Evolutionary conservation across 2,888 invertebrate species (phyloP).

Genomic region (Abrostola triplasia): DNA sequence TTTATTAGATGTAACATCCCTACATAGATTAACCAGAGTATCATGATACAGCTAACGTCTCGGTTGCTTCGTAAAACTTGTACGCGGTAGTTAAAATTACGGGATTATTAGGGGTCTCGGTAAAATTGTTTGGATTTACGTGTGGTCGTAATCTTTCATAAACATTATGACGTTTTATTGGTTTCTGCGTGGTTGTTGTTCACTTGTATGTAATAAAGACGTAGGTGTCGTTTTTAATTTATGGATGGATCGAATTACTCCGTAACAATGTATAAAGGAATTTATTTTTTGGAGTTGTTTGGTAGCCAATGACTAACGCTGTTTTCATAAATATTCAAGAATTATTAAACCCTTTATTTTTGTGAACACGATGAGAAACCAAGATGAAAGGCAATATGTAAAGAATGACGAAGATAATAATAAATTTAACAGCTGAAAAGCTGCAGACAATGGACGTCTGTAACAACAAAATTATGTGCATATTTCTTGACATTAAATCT

Average conservation of each 20-base stretch:
- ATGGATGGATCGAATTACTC: constrained; percentile 44
- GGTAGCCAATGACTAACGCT: constrained; percentile 17
- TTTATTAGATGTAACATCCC: constrained; percentile 67
- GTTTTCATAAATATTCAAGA: constrained; percentile 7
- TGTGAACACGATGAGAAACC: constrained; percentile 7
- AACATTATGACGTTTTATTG: constrained; percentile 51
- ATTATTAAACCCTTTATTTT: constrained; percentile 11
- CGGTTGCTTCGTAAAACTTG: constrained; percentile 15
- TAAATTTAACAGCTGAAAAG: constrained; percentile 8
- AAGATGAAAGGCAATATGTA: neutral
- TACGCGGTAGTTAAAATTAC: constrained; percentile 27
- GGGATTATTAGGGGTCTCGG: constrained; percentile 40
- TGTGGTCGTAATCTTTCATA: constrained; percentile 59
- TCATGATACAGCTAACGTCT: constrained; percentile 26
- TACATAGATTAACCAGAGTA: constrained; percentile 54
- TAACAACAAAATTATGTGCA: constrained; percentile 19
- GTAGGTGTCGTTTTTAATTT: constrained; percentile 54
- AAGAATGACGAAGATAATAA: constrained; percentile 6
- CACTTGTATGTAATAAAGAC: constrained; percentile 40
- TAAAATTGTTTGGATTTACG: constrained; percentile 45
- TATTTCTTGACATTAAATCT: constrained; percentile 11
- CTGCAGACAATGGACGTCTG: constrained; percentile 3
- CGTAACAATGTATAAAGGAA: constrained; percentile 24
- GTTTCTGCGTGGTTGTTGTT: constrained; percentile 38
- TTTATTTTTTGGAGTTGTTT: constrained; percentile 6